Percentiles rank a stretch among this genome's conserved stretches.
Evolutionary conservation across 2,797 vertebrate genomes (phyloP).

Genomic region (Semotilus atromaculatus): DNA sequence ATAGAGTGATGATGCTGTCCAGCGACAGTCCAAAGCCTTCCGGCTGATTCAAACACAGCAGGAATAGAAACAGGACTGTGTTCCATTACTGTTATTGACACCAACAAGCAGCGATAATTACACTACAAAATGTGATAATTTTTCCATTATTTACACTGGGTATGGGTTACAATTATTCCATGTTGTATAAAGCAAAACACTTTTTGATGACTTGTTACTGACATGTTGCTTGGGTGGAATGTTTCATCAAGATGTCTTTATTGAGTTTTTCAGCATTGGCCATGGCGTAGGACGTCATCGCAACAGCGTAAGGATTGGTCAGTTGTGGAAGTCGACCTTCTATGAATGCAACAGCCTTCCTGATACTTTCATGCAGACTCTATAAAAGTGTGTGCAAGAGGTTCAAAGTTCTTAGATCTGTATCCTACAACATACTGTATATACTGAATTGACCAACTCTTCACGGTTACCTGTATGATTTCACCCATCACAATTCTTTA

Average conservation of each 20-base stretch:
- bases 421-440: no score
- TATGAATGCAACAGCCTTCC: conserved; percentile 76
- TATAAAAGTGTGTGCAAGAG: conserved; percentile 50
- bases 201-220: not conserved
- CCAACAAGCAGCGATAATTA: not conserved
- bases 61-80: not conserved
- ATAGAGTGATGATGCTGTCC: conserved; percentile 70
- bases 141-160: not conserved
- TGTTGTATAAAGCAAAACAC: not conserved
- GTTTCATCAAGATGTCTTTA: conserved; percentile 25
- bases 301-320: conserved; percentile 82
- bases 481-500: no score
- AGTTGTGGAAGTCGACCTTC: conserved; percentile 67
- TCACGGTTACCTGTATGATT: no score
- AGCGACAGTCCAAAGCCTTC: conserved; percentile 74
- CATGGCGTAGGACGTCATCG: conserved; percentile 85
- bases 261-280: conserved; percentile 69
- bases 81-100: no score
- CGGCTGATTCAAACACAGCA: conserved; percentile 55
- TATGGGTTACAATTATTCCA: not conserved
- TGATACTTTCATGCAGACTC: conserved; percentile 73
- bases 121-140: not conserved
- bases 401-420: no score
- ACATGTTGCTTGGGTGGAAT: conserved; percentile 28
- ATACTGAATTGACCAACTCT: no score